These are phyloP conservation scores for Seira ritae DNA, from an alignment of 2,888 invertebrate species.

Conservation along the genomic window DNA sequence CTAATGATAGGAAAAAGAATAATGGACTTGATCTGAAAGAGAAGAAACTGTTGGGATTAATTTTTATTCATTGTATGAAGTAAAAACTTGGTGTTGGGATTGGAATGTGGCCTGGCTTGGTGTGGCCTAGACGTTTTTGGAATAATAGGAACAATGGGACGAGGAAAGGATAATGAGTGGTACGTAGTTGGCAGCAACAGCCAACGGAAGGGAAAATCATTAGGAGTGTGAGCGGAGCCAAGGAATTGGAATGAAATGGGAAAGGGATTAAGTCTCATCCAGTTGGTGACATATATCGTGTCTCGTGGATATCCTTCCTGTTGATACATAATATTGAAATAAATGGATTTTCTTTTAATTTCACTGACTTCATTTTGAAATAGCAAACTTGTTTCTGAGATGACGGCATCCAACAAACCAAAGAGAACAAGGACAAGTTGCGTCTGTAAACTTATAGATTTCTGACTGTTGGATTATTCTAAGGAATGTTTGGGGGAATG, in stretches of 20 bases:
- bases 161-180: constrained; percentile 10
- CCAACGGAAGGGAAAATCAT: constrained; percentile 10
- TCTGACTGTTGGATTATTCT: too few relatives aligned
- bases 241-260: constrained; percentile 6
- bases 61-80: neutral
- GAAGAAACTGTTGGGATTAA: neutral
- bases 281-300: neutral
- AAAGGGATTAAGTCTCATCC: constrained; percentile 1
- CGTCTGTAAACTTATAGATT: too few relatives aligned
- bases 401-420: neutral
- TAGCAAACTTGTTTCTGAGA: neutral
- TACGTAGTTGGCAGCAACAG: neutral
- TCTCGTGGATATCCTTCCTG: neutral
- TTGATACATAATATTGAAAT: neutral
- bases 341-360: constrained; percentile 14
- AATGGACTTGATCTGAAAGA: neutral
- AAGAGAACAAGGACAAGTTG: neutral
- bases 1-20: constrained; percentile 1
- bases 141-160: neutral
- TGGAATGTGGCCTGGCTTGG: constrained; percentile 7
- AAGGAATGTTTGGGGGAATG: too few relatives aligned
- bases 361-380: neutral
- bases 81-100: neutral
- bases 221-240: neutral
- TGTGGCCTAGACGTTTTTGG: neutral